These are phyloP conservation scores for Nettapus auritus DNA, from an alignment of 2,113 vertebrate genomes.

Conservation along the genomic window DNA sequence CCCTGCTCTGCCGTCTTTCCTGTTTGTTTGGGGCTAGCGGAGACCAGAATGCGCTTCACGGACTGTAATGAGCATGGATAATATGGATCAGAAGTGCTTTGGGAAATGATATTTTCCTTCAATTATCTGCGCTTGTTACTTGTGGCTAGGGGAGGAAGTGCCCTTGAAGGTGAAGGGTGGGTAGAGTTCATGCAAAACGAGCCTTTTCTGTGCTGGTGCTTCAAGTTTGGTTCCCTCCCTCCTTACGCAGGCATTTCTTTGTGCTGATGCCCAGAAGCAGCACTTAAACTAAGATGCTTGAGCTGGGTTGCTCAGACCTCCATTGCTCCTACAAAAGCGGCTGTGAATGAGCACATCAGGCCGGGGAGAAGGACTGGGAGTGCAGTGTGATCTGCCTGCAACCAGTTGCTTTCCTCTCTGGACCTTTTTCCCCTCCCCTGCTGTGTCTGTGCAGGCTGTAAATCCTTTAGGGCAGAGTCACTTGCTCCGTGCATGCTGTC, in stretches of 20 bases:
- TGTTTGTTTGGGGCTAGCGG: constrained; percentile 1
- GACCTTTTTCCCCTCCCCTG: not conserved
- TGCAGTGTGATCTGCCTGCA: not conserved
- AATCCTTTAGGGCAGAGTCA: not conserved
- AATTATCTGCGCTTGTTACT: constrained; percentile 48
- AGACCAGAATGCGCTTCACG: not conserved
- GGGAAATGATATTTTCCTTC: constrained; percentile 36
- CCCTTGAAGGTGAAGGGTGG: constrained; percentile 23
- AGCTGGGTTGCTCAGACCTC: not conserved
- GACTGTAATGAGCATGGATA: constrained; percentile 4
- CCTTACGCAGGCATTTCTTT: not conserved
- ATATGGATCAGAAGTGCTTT: constrained; percentile 19
- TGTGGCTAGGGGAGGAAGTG: constrained; percentile 16
- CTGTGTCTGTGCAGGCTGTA: not conserved
- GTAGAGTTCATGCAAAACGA: constrained; percentile 16
- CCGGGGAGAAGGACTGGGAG: not conserved
- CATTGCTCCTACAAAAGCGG: not conserved
- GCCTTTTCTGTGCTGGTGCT: not conserved
- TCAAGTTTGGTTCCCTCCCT: not conserved
- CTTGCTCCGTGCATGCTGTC: not conserved
- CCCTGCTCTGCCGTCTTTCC: not conserved
- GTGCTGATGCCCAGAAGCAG: not conserved
- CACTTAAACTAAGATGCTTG: not conserved
- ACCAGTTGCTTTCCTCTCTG: not conserved
- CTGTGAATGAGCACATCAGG: not conserved